Percentiles rank a stretch among this genome's conserved stretches.
phyloP scores from a whole-genome alignment of 2,797 vertebrate species.

The Crax fasciolata region DNA sequence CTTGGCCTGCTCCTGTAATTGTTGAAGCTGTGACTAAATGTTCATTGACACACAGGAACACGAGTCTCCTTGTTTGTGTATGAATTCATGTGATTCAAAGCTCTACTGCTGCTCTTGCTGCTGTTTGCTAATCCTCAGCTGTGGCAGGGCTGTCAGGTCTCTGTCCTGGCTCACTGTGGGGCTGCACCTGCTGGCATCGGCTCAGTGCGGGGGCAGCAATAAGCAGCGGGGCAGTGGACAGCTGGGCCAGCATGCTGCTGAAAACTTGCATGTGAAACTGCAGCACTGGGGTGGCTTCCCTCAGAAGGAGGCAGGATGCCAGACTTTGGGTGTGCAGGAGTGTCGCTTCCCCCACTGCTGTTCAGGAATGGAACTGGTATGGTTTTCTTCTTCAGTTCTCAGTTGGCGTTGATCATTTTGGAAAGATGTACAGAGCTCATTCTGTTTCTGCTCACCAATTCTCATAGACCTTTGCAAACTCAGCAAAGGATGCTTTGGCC shows the following conservation, averaged over 20 bases:
- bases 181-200: not conserved
- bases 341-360: not conserved
- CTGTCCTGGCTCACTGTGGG: not conserved
- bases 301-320: not conserved
- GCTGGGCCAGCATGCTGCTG: not conserved
- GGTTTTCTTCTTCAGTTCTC: not conserved
- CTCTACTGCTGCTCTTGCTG: not conserved
- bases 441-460: not conserved
- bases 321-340: not conserved
- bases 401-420: not conserved
- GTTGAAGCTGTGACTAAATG: constrained; percentile 3
- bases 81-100: not conserved
- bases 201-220: not conserved
- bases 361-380: too few relatives aligned
- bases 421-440: not conserved
- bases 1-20: not conserved
- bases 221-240: not conserved
- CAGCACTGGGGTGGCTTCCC: not conserved
- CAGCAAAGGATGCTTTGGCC: not conserved
- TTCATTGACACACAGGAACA: not conserved
- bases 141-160: not conserved
- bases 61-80: constrained; percentile 11
- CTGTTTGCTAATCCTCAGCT: not conserved
- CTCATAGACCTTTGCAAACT: not conserved
- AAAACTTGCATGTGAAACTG: not conserved